Evolutionary conservation across 2,113 vertebrate species (phyloP).

Genomic region (Pogona vitticeps): DNA sequence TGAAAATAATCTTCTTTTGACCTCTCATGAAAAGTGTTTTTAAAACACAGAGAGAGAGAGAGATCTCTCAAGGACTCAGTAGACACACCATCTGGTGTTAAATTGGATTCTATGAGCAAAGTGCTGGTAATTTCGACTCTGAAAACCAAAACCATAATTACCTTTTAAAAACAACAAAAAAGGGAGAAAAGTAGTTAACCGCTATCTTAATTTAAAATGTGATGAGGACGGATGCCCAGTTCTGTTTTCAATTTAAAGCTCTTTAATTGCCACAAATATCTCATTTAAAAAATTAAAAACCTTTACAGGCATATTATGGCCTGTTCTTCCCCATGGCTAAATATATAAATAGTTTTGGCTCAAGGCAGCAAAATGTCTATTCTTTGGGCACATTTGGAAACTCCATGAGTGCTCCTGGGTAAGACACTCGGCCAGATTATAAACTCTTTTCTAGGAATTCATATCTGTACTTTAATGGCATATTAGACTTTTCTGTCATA

Average conservation of each 20-base stretch:
- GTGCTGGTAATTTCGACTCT: accelerated
- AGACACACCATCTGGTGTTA: background rate
- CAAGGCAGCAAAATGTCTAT: slow-evolving; percentile 7
- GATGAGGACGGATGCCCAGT: slow-evolving; percentile 31
- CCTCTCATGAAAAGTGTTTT: background rate
- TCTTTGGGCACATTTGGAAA: background rate
- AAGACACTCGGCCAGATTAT: too few species aligned
- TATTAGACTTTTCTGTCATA: too few species aligned
- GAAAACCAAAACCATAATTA: slow-evolving; percentile 32
- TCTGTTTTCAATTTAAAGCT: slow-evolving; percentile 61
- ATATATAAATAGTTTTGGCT: slow-evolving; percentile 35
- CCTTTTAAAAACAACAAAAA: slow-evolving; percentile 42
- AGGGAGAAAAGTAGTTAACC: slow-evolving; percentile 19
- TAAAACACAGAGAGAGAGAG: too few species aligned
- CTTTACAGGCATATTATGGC: slow-evolving; percentile 49
- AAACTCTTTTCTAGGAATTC: too few species aligned
- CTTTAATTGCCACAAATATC: slow-evolving; percentile 63
- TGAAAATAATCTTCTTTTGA: background rate
- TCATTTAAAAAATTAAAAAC: slow-evolving; percentile 53
- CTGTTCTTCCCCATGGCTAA: slow-evolving; percentile 54
- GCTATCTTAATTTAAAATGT: background rate
- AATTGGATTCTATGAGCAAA: background rate
- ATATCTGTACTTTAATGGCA: too few species aligned
- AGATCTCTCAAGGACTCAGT: background rate
- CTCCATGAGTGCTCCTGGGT: background rate